Conservation (phyloP, 2,797 vertebrate genomes). For the Hyperoplus lanceolatus region DNA sequence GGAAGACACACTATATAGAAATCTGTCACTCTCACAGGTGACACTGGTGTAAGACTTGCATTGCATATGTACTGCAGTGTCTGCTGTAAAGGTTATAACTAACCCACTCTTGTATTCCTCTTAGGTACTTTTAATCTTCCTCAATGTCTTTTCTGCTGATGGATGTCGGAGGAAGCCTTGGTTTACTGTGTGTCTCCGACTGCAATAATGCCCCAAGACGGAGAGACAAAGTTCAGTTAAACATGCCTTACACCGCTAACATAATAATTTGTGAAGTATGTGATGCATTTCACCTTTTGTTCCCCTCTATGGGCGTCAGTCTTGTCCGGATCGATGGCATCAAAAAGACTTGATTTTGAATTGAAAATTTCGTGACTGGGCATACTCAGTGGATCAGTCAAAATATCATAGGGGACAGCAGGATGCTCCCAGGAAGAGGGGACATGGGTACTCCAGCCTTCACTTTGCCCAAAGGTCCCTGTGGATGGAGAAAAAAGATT, state of each 20-base stretch:
- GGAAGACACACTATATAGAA: constrained; percentile 47
- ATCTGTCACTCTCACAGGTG: constrained; percentile 32
- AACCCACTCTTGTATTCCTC: constrained; percentile 52
- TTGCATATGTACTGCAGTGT: constrained; percentile 39
- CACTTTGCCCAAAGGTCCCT: constrained; percentile 88
- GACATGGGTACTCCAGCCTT: constrained; percentile 82
- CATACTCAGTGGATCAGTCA: constrained; percentile 82
- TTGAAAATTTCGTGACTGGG: constrained; percentile 68
- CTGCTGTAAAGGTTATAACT: constrained; percentile 48
- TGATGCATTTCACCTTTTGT: constrained; percentile 63
- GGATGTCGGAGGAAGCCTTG: constrained; percentile 46
- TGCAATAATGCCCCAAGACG: constrained; percentile 65
- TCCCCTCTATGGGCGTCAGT: constrained; percentile 10
- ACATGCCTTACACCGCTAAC: constrained; percentile 8
- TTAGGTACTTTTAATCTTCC: constrained; percentile 57
- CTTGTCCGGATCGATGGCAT: constrained; percentile 34
- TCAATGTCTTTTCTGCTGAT: constrained; percentile 66
- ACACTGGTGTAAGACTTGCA: constrained; percentile 38
- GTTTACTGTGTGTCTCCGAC: constrained; percentile 48
- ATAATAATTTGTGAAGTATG: constrained; percentile 41
- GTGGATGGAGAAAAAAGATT: constrained; percentile 41
- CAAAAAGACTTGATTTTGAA: constrained; percentile 35
- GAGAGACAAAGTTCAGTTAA: constrained; percentile 36
- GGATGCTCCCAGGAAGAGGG: constrained; percentile 87
- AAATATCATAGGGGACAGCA: constrained; percentile 82